Percentiles rank a stretch among this genome's conserved stretches.
Evolutionary conservation across 2,113 vertebrate species (phyloP).

Genomic region (Taurulus bubalis): DNA sequence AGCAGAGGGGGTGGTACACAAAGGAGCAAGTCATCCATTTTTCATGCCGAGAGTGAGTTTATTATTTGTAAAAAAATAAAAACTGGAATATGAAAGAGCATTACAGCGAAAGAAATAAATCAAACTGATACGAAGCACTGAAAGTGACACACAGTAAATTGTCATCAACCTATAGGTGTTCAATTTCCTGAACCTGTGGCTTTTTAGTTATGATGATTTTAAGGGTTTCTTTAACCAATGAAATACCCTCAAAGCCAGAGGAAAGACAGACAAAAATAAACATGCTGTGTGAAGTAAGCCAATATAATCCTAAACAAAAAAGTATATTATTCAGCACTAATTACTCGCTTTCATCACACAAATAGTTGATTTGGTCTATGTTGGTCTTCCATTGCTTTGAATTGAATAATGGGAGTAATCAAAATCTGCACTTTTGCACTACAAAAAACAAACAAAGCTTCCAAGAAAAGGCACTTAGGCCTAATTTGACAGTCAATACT

Average conservation of each 20-base stretch:
- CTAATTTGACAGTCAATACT: not conserved
- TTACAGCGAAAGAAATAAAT: slow-evolving; percentile 41
- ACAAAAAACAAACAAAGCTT: not conserved
- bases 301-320: slow-evolving; percentile 1
- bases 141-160: slow-evolving; percentile 63
- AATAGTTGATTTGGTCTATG: not conserved
- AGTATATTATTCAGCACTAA: slow-evolving; percentile 18
- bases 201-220: slow-evolving; percentile 69
- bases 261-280: slow-evolving; percentile 16
- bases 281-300: not conserved
- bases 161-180: slow-evolving; percentile 59
- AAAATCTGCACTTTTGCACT: not conserved
- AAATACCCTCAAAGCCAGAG: slow-evolving; percentile 20
- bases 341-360: not conserved
- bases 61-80: slow-evolving; percentile 43
- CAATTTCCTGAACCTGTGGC: slow-evolving; percentile 55
- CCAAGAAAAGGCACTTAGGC: not conserved
- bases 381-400: not conserved
- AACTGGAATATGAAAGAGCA: slow-evolving; percentile 20
- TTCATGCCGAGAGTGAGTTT: slow-evolving; percentile 58
- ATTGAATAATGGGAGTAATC: not conserved
- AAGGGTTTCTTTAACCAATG: slow-evolving; percentile 9
- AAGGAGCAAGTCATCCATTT: slow-evolving; percentile 64
- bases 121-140: slow-evolving; percentile 35
- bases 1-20: slow-evolving; percentile 43